Conservation (phyloP, 2,113 vertebrate species). For the Podarcis muralis region DNA sequence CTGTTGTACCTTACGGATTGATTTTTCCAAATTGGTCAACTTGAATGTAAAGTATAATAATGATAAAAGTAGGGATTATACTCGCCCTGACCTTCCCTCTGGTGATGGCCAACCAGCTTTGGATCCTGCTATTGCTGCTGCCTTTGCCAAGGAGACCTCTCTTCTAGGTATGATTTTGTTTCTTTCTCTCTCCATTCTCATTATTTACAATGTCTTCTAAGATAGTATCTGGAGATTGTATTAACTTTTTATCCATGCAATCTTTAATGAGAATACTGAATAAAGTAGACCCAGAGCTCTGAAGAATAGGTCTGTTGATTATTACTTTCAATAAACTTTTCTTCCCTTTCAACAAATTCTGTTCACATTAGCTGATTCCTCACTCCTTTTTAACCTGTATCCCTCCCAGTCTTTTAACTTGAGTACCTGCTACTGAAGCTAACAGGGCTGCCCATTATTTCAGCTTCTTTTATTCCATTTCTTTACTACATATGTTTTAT, state of each 20-base stretch:
- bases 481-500: not conserved
- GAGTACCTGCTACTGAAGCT: not conserved
- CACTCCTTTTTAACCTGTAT: not conserved
- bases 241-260: not conserved
- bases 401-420: not conserved
- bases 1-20: constrained; percentile 96
- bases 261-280: not conserved
- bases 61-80: constrained; percentile 98
- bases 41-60: constrained; percentile 99
- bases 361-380: not conserved
- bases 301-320: not conserved
- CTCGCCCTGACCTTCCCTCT: constrained; percentile 92
- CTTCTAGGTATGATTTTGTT: constrained; percentile 89
- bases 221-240: not conserved
- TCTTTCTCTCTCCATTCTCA: not conserved
- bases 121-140: constrained; percentile 88
- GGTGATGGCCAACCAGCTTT: constrained; percentile 93
- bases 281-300: not conserved
- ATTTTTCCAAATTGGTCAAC: constrained; percentile 98
- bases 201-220: not conserved
- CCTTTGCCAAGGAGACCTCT: constrained; percentile 94
- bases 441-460: not conserved
- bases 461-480: not conserved
- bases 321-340: not conserved
- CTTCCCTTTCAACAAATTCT: not conserved